Base-by-base conservation (phyloP, 2,797 vertebrate genomes). In the Simalia tracyae region DNA sequence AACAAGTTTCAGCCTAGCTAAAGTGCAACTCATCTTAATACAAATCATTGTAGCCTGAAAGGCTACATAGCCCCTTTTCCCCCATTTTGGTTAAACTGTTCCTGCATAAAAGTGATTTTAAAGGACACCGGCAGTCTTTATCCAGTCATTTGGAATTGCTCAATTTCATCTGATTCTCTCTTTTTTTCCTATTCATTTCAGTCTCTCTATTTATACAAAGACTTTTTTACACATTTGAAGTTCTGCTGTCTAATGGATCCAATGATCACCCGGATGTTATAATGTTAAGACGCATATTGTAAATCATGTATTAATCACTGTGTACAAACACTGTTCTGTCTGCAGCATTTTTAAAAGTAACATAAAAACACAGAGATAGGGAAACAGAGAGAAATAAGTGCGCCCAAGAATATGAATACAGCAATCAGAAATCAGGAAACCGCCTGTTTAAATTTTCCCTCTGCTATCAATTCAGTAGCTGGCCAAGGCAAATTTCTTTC, bases 1-100 rank as follows among this genome's bases (percentile, higher is more conserved):
- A 98, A 98, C 98, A 98, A 98, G 98, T 98, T 98, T 98, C 98
- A 98, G 97, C 97, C 97, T 96, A 97, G 98, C 98, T 97, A 96
- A 97, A 97, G 97, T 97, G 96, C 96, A 96, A 95, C 97, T 97
- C 96, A 96, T 97, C 97, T 97, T 95, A 97, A 96, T 96, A 97
- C 97, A 97, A 97, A 97, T 97, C 97, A 94, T 95, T 95, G 8
- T 86, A 95, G 96, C 84, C 95, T 96, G 87, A 95, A 95, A 91
- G 95, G 95, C 95, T 97, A 97, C 96, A 97, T 85, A 90, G 94
- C 91, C 94, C 92, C 95, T 93, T 92, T 95, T 94, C 24, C 42
- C 28, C 96, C 95, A 96, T 96, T 96, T 97, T 96, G 95, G 95
- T 94, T 96, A 96, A 96, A 96, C 95, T 95, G 91, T 92, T 96